Conservation (phyloP, 2,888 invertebrate genomes). For the Megalurothrips usitatus region DNA sequence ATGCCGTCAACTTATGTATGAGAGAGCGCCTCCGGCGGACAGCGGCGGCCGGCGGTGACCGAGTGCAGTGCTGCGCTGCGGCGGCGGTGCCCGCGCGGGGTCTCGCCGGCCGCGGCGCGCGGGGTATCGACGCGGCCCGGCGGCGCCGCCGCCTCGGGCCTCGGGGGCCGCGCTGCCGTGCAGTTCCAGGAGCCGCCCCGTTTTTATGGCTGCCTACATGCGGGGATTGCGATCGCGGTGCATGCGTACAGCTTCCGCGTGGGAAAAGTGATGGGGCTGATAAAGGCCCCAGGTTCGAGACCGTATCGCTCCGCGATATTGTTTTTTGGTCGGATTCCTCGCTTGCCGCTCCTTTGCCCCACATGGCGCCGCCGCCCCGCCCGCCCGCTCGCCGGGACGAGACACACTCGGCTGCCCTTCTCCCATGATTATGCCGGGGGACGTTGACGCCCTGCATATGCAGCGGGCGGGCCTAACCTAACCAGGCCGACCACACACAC, state of each 20-base stretch:
- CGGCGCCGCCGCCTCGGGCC: neutral
- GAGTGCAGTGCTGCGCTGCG: neutral
- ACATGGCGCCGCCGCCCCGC: no score
- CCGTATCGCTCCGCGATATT: no score
- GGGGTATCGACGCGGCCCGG: constrained; percentile 2
- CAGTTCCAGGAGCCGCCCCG: neutral
- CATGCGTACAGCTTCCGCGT: neutral
- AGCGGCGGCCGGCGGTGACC: neutral
- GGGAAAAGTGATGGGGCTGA: neutral
- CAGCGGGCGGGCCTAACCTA: no score
- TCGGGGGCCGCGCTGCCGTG: neutral
- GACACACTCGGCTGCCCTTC: no score
- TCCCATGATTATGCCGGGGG: no score
- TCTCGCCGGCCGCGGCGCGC: neutral
- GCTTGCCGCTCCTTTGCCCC: no score
- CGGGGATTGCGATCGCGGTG: neutral
- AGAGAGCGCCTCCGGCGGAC: neutral
- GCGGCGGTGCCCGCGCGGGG: neutral
- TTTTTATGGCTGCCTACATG: neutral
- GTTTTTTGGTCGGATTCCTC: no score
- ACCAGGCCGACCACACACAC: no score
- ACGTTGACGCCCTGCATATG: no score
- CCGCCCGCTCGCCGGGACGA: no score
- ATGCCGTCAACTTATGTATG: constrained; percentile 3
- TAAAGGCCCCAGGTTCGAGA: neutral